Conservation (phyloP, 2,113 vertebrate genomes). For the Camelus bactrianus region DNA sequence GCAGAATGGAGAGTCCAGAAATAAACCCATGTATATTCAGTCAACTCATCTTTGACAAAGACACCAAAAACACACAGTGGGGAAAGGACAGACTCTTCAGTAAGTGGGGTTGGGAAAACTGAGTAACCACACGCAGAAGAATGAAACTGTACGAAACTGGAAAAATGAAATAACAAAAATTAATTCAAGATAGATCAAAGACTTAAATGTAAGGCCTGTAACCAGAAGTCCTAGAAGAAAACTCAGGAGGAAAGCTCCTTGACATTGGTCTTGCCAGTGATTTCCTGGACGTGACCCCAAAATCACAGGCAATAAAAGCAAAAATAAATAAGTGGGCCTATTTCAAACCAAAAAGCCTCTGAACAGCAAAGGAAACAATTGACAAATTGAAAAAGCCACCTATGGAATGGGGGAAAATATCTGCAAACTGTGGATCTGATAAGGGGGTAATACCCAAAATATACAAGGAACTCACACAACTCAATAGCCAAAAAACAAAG, state of each 20-base stretch:
- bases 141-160: not conserved
- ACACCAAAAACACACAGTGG: not conserved
- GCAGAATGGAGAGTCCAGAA: not conserved
- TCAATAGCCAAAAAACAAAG: not conserved
- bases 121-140: not conserved
- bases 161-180: not conserved
- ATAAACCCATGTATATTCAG: accelerated
- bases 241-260: not conserved
- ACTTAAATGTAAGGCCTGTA: not conserved
- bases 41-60: not conserved
- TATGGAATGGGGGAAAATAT: accelerated
- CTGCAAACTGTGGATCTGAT: not conserved
- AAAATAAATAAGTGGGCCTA: not conserved
- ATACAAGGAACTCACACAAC: not conserved
- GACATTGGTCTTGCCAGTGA: not conserved
- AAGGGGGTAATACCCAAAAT: accelerated
- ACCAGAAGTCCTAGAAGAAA: not conserved
- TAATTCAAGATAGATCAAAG: not conserved
- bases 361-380: not conserved
- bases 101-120: not conserved
- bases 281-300: not conserved
- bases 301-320: not conserved
- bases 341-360: accelerated
- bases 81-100: not conserved
- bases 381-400: not conserved